Base-by-base conservation (phyloP, 2,888 invertebrate genomes). In the Abrostola tripartita region DNA sequence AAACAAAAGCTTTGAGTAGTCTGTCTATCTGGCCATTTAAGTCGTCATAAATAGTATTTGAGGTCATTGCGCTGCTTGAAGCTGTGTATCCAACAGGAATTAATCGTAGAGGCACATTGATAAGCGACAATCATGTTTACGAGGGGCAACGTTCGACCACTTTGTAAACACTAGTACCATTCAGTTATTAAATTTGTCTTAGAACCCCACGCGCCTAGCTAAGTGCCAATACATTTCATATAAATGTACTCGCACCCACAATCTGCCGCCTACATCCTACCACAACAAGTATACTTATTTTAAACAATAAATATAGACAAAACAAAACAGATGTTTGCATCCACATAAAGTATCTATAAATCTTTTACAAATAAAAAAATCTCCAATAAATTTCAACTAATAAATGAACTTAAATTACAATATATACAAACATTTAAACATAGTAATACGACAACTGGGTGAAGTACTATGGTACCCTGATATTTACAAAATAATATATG, bases 391-490 rank as follows among this genome's bases (percentile, higher is more conserved):
- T 84, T 85, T 85, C 71, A 82, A 81, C 76, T 85, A 77, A 71
- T 76, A 81, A 77, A 72, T 81, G 77, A 82, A 76, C 83, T 85
- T 85, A 86, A 76, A 76, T 81, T 84, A 89, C 85, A 85, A 82
- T 92, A 92, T 92, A 87, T 92, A 93, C 90, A 93, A 84, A 88
- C 78, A 85, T 79, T 81, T 85, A 86, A 85, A 83, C 72, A 81
- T 83, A 86, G 79, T 86, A 89, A 89, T 88, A 90, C 85, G 81
- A 87, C 68, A 77, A 86, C 84, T 88, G 86, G 83, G 83, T 86
- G 74, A 88, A 86, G 84, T 88, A 88, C 85, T 72, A 71, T 63
- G 66, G 83, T 85, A 87, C 88, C 86, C 86, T 86, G 86, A 83
- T 88, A 86, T 89, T 79, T 89, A 88, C 88, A 89, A 68, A 61